Percentiles rank a stretch among this genome's conserved stretches.
Evolutionary conservation across 2,888 invertebrate genomes (phyloP).

Genomic region (Halocaridina rubra): DNA sequence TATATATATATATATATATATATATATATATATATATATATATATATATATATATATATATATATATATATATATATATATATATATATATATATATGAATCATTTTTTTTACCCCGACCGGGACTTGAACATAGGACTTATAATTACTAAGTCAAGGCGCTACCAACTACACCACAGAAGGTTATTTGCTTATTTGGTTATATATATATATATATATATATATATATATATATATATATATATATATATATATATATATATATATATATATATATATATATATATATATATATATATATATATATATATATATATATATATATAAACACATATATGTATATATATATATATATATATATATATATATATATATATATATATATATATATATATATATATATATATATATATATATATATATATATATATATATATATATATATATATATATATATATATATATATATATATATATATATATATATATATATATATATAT

Average conservation of each 20-base stretch:
- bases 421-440: background rate
- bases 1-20: too few species aligned
- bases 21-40: too few species aligned
- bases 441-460: background rate
- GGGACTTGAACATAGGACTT: too few species aligned
- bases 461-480: background rate
- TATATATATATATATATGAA: too few species aligned
- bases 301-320: conserved; percentile 20
- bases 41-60: too few species aligned
- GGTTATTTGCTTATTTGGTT: background rate
- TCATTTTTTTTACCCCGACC: too few species aligned
- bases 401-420: background rate
- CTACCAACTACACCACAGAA: background rate
- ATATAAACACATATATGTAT: conserved; percentile 19
- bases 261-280: conserved; percentile 20
- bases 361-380: conserved; percentile 25
- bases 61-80: too few species aligned
- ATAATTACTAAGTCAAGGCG: too few species aligned
- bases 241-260: conserved; percentile 31
- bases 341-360: conserved; percentile 26
- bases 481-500: background rate
- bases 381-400: conserved; percentile 12
- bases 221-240: conserved; percentile 41
- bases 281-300: conserved; percentile 28
- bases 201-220: conserved; percentile 27